Conservation (phyloP, 2,797 vertebrate genomes). For the Phrynocephalus guinanensis region DNA sequence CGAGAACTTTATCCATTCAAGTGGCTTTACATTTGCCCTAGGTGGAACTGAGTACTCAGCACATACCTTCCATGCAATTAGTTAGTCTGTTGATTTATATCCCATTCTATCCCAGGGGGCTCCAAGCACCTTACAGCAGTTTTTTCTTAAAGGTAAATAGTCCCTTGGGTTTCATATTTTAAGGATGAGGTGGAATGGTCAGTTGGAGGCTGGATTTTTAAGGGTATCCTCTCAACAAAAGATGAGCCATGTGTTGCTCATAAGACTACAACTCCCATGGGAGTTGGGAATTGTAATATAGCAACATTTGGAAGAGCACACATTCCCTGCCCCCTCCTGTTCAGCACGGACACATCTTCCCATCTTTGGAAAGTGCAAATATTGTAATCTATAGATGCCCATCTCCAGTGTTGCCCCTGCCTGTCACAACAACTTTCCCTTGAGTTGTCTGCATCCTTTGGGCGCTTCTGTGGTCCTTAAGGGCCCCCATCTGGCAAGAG, state of each 20-base stretch:
- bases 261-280: background rate
- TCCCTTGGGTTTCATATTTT: background rate
- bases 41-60: background rate
- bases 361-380: background rate
- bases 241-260: background rate
- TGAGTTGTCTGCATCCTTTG: too few relatives aligned
- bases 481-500: background rate
- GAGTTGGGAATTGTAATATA: too few relatives aligned
- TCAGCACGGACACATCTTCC: background rate
- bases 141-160: background rate
- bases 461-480: too few relatives aligned
- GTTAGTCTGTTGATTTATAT: background rate
- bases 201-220: background rate
- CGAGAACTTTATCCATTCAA: background rate
- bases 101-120: background rate
- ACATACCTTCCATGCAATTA: background rate
- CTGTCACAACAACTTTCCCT: background rate
- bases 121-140: background rate
- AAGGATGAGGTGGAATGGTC: background rate
- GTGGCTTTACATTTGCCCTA: background rate
- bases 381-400: background rate
- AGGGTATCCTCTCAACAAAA: background rate
- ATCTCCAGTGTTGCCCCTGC: background rate
- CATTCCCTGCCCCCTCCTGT: too few relatives aligned
- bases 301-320: too few relatives aligned